A percentile compares a stretch with the other conserved stretches of the same genome.
Conservation (phyloP, 2,888 invertebrate genomes). For the Tachina grossa region DNA sequence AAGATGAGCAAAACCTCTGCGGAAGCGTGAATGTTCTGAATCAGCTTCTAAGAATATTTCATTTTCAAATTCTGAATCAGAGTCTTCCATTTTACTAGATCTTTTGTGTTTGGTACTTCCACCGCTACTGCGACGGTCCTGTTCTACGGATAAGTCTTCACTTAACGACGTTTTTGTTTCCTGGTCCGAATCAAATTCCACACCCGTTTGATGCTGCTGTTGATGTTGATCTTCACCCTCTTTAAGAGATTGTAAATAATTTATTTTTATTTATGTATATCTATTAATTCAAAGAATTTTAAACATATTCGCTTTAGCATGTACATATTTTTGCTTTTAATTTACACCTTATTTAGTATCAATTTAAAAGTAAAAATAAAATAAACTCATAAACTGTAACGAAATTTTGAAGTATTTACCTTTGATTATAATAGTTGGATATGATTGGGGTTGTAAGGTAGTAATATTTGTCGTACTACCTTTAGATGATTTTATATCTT, state of each 20-base stretch:
- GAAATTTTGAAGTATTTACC: constrained; percentile 68
- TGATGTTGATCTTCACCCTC: constrained; percentile 49
- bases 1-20: constrained; percentile 79
- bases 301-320: background rate
- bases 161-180: constrained; percentile 78
- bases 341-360: constrained; percentile 31
- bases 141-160: constrained; percentile 78
- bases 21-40: constrained; percentile 78
- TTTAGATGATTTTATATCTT: constrained; percentile 82
- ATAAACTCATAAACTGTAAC: constrained; percentile 35
- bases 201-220: constrained; percentile 59
- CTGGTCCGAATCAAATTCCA: constrained; percentile 80
- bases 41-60: constrained; percentile 77
- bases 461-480: constrained; percentile 70
- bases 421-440: constrained; percentile 66
- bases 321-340: constrained; percentile 29
- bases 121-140: constrained; percentile 72
- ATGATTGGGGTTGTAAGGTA: constrained; percentile 64
- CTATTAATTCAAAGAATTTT: background rate
- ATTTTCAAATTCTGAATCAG: constrained; percentile 80
- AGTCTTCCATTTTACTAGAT: constrained; percentile 73
- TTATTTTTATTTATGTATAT: background rate
- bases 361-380: constrained; percentile 33
- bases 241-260: constrained; percentile 20
- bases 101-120: constrained; percentile 70